These are phyloP conservation scores for Corythoichthys haematopterus DNA, from an alignment of 2,113 vertebrate genomes.

Conservation along the genomic window DNA sequence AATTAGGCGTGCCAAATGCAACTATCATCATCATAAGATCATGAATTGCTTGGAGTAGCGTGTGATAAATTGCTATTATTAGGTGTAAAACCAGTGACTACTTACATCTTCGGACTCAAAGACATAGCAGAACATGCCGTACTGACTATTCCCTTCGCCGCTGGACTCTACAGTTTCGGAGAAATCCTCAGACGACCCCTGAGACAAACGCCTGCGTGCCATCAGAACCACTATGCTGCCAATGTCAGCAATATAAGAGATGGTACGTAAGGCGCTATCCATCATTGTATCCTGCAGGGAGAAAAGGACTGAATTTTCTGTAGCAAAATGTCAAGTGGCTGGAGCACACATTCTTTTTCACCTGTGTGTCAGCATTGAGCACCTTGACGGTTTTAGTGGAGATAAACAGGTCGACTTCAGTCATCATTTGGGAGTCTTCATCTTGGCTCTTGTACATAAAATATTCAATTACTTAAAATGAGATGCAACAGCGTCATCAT, in stretches of 20 bases:
- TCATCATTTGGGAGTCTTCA: constrained; percentile 85
- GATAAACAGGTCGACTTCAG: constrained; percentile 96
- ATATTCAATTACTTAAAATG: not conserved
- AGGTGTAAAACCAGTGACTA: not conserved
- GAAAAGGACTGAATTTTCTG: constrained; percentile 2
- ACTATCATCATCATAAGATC: too few relatives aligned
- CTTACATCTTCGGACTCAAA: constrained; percentile 98
- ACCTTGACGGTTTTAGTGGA: constrained; percentile 98
- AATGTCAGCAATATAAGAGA: constrained; percentile 97
- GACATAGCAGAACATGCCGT: constrained; percentile 96
- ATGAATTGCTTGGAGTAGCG: too few relatives aligned
- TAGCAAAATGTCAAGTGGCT: not conserved
- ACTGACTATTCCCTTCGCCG: constrained; percentile 87
- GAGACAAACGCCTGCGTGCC: constrained; percentile 87
- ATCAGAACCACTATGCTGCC: constrained; percentile 95
- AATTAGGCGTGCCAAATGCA: too few relatives aligned
- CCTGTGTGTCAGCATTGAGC: constrained; percentile 96
- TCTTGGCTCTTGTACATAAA: constrained; percentile 77
- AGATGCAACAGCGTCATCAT: constrained; percentile 36
- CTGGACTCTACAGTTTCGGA: constrained; percentile 80
- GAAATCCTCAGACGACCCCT: constrained; percentile 86
- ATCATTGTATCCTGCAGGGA: constrained; percentile 88
- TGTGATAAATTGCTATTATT: too few relatives aligned
- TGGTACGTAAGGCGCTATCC: constrained; percentile 94
- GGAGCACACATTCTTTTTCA: constrained; percentile 45